phyloP scores from a whole-genome alignment of 2,888 invertebrate genomes.

The Venusia cambrica region DNA sequence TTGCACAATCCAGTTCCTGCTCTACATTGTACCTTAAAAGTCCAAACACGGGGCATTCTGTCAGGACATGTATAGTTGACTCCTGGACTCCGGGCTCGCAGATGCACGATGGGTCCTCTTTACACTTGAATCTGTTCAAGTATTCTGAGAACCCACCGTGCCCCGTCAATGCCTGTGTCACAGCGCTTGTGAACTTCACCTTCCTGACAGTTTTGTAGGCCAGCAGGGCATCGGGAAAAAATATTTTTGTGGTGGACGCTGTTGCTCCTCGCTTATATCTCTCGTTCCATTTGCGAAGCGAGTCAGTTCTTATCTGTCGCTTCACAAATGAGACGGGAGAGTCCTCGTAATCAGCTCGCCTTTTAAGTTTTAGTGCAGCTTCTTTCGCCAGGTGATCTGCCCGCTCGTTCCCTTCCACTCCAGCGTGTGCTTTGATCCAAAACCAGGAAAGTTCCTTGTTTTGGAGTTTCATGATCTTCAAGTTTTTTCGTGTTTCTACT shows the following conservation, averaged over 20 bases:
- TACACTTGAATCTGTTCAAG: constrained; percentile 19
- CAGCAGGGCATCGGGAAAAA: constrained; percentile 15
- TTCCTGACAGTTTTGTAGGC: constrained; percentile 3
- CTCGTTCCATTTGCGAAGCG: too few species aligned
- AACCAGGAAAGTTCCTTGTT: constrained; percentile 3
- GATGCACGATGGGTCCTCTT: constrained; percentile 19
- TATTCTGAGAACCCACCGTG: constrained; percentile 26
- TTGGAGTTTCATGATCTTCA: background rate
- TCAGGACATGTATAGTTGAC: constrained; percentile 2
- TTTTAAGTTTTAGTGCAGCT: constrained; percentile 3
- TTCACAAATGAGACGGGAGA: constrained; percentile 21
- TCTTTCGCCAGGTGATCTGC: constrained; percentile 24
- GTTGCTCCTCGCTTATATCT: constrained; percentile 10
- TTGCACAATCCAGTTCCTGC: too few species aligned
- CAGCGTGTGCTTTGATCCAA: constrained; percentile 27
- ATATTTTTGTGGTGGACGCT: constrained; percentile 13
- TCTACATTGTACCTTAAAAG: too few species aligned
- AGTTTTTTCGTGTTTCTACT: constrained; percentile 1
- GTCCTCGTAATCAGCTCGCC: background rate
- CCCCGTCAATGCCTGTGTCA: constrained; percentile 15
- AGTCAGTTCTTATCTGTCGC: too few species aligned
- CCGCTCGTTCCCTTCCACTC: constrained; percentile 23
- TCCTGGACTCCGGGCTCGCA: constrained; percentile 15
- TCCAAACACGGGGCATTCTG: constrained; percentile 13
- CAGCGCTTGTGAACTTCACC: rapidly evolving